A percentile compares a stretch with the other conserved stretches of the same genome.
Conservation (phyloP, 2,113 vertebrate genomes). For the Odontophorus gujanensis region DNA sequence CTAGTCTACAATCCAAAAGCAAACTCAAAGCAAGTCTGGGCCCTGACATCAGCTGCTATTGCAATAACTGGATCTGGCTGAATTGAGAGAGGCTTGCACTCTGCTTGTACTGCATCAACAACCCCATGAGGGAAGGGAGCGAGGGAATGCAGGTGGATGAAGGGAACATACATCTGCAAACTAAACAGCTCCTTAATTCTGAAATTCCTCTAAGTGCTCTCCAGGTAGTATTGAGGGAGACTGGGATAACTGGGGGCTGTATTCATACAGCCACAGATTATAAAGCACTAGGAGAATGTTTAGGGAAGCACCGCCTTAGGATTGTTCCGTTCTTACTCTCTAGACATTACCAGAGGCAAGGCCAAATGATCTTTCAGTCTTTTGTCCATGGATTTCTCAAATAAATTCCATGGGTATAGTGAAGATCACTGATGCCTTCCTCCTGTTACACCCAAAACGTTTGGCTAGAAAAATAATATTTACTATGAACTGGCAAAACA, state of each 20-base stretch:
- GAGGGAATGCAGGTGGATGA: background rate
- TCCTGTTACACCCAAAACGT: background rate
- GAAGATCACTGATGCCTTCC: background rate
- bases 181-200: background rate
- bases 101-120: background rate
- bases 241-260: background rate
- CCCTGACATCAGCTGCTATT: background rate
- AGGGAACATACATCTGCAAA: background rate
- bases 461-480: background rate
- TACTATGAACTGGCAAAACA: background rate
- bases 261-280: background rate
- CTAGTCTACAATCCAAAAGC: background rate
- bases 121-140: background rate
- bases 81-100: background rate
- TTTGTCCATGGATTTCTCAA: background rate
- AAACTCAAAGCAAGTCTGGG: background rate
- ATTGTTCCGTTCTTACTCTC: background rate
- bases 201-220: background rate
- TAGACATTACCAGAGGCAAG: background rate
- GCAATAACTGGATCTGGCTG: background rate
- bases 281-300: background rate
- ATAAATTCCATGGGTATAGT: background rate
- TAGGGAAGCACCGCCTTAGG: accelerated
- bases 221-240: background rate
- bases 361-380: background rate